These are phyloP conservation scores for Gadopsis bispinosus DNA, from an alignment of 2,797 vertebrate species.

Conservation along the genomic window DNA sequence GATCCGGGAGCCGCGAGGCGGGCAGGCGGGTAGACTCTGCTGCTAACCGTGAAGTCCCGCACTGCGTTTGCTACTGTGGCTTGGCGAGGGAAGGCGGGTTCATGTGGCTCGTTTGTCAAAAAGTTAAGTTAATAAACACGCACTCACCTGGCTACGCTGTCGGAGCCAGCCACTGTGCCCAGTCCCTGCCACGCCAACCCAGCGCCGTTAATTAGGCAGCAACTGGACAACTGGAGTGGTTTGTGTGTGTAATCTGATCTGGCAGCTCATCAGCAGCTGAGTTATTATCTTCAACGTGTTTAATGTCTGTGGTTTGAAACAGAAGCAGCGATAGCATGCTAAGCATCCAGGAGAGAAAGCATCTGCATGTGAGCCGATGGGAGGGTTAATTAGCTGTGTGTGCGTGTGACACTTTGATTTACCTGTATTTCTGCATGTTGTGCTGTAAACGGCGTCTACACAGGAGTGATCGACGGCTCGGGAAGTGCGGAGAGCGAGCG, in stretches of 20 bases:
- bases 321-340: conserved; percentile 19
- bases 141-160: neutral
- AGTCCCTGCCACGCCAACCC: conserved; percentile 17
- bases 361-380: conserved; percentile 38
- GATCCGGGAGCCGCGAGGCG: no score
- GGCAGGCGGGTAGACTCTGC: neutral
- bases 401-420: neutral
- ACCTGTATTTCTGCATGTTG: neutral
- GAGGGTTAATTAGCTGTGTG: conserved; percentile 23
- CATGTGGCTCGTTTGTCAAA: neutral
- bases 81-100: neutral
- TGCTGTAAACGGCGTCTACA: neutral
- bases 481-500: neutral
- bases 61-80: neutral
- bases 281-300: conserved; percentile 46
- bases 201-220: conserved; percentile 41
- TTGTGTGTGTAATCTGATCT: conserved; percentile 25
- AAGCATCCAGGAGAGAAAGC: conserved; percentile 48
- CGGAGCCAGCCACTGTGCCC: conserved; percentile 35
- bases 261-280: conserved; percentile 46
- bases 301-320: conserved; percentile 44
- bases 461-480: neutral
- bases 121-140: conserved; percentile 1
- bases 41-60: neutral
- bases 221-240: conserved; percentile 18